Conservation (phyloP, 2,888 invertebrate species). For the Oxyscelio sp. region DNA sequence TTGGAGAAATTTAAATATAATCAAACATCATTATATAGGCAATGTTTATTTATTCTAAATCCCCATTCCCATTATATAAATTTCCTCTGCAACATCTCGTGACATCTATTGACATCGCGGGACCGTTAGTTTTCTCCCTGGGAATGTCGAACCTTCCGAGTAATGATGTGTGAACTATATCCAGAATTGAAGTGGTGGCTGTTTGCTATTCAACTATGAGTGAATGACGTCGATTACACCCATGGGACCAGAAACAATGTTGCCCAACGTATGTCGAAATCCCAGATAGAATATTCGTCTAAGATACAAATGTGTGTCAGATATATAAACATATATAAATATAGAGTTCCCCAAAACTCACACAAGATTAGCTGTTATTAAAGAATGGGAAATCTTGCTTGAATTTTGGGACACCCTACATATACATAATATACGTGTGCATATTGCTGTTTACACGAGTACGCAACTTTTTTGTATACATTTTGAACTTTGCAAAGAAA, state of each 20-base stretch:
- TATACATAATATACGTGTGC: too few species aligned
- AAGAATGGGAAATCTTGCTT: too few species aligned
- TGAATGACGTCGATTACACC: constrained; percentile 7
- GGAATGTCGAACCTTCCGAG: neutral
- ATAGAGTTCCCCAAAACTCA: too few species aligned
- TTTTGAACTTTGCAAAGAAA: neutral
- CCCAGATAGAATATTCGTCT: too few species aligned
- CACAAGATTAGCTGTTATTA: too few species aligned
- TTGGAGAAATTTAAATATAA: constrained; percentile 27
- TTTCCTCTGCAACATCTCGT: constrained; percentile 19
- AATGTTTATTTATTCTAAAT: neutral
- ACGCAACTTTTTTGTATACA: too few species aligned
- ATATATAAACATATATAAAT: too few species aligned
- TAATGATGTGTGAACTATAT: neutral
- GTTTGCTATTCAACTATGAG: neutral
- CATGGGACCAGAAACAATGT: neutral
- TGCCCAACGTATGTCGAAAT: constrained; percentile 18
- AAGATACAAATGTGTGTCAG: too few species aligned
- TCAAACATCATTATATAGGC: constrained; percentile 34
- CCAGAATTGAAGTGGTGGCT: constrained; percentile 18
- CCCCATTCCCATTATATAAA: constrained; percentile 14
- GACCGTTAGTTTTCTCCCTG: constrained; percentile 19
- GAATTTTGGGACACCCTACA: too few species aligned
- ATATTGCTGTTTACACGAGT: too few species aligned
- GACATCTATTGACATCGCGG: constrained; percentile 36